phyloP scores from a whole-genome alignment of 2,797 vertebrate genomes.

The Zalophus californianus region DNA sequence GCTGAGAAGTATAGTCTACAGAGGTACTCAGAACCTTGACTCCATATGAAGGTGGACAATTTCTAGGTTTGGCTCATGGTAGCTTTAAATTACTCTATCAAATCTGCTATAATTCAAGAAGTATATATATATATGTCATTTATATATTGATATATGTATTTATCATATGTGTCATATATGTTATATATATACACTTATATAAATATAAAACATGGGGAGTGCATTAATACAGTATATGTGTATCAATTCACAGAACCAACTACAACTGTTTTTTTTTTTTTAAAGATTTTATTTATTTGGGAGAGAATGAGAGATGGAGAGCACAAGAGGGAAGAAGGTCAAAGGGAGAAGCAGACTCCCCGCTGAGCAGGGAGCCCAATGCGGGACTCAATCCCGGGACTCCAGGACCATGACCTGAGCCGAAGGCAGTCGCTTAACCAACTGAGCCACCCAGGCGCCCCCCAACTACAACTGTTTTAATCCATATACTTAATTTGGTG shows the following conservation, averaged over 20 bases:
- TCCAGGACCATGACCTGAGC: no score
- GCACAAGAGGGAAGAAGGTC: no score
- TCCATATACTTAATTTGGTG: background rate
- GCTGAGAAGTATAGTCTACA: background rate
- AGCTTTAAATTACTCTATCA: constrained; percentile 1
- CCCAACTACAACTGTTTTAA: background rate
- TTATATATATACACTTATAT: background rate
- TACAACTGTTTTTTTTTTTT: background rate
- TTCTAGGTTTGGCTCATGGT: background rate
- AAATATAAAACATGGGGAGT: background rate
- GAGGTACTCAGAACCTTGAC: background rate
- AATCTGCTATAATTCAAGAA: background rate
- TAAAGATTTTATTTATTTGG: no score
- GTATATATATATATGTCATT: background rate
- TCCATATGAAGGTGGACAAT: background rate
- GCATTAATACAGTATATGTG: background rate
- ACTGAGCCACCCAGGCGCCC: no score
- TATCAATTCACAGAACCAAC: background rate
- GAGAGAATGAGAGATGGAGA: no score
- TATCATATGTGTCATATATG: background rate
- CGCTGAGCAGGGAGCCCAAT: no score
- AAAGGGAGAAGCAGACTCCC: no score
- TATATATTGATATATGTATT: background rate
- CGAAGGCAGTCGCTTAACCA: no score
- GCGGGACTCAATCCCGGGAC: no score